phyloP scores from a whole-genome alignment of 2,797 vertebrate species.

The Danionella dracula region DNA sequence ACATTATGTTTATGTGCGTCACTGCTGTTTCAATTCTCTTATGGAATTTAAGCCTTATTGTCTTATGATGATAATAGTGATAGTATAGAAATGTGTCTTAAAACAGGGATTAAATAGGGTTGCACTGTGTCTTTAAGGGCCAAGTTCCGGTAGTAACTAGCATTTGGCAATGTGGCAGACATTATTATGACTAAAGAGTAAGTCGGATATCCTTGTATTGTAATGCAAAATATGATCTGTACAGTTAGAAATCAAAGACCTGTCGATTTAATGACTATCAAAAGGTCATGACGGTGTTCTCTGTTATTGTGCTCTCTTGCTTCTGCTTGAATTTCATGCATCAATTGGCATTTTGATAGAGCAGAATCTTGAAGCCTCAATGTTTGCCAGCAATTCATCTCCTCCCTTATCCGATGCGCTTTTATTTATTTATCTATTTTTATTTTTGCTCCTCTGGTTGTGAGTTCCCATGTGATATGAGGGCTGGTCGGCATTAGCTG shows the following conservation, averaged over 20 bases:
- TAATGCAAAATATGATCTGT: conserved; percentile 27
- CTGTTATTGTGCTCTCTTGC: conserved; percentile 26
- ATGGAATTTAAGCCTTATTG: no score
- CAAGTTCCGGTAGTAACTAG: background rate
- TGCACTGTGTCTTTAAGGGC: background rate
- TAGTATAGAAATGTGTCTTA: no score
- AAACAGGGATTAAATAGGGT: no score
- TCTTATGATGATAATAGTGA: no score
- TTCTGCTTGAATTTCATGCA: conserved; percentile 39
- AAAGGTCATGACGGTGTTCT: conserved; percentile 43
- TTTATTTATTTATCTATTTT: background rate
- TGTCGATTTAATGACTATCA: conserved; percentile 39
- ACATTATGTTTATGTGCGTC: no score
- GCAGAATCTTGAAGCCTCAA: conserved; percentile 19
- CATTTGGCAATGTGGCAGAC: background rate
- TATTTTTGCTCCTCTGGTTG: conserved; percentile 7
- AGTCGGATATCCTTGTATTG: conserved; percentile 18
- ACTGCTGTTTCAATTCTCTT: no score
- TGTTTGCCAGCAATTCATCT: conserved; percentile 21
- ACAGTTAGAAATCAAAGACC: conserved; percentile 37
- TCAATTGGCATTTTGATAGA: conserved; percentile 38
- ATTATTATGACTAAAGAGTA: background rate
- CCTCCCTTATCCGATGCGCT: conserved; percentile 11
- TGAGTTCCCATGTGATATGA: conserved; percentile 9
- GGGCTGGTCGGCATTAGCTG: conserved; percentile 27